Evolutionary conservation across 23 tunicate genomes (phyloP).

Genomic region (Halocynthia roretzi): DNA sequence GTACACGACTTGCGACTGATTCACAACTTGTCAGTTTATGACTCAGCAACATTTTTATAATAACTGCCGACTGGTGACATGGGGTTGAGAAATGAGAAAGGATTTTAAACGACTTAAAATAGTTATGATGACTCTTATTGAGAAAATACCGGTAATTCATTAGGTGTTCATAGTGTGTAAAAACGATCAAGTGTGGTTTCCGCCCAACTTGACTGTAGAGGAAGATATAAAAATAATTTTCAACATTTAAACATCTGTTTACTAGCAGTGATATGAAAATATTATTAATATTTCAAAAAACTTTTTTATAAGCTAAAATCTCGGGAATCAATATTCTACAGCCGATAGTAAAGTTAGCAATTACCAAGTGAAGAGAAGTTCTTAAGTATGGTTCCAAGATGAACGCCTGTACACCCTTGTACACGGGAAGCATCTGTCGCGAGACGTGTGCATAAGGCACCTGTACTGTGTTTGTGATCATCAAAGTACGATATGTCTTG

Average conservation of each 20-base stretch:
- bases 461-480: constrained; percentile 16
- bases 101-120: too few relatives aligned
- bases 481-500: constrained; percentile 23
- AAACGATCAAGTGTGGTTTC: too few relatives aligned
- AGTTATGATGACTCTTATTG: too few relatives aligned
- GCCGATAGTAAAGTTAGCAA: not conserved
- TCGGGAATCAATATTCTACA: not conserved
- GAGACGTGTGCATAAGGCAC: constrained; percentile 5
- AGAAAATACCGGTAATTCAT: too few relatives aligned
- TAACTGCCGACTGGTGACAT: too few relatives aligned
- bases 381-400: not conserved
- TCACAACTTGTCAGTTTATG: too few relatives aligned
- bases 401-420: constrained; percentile 25
- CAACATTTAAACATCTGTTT: not conserved
- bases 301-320: not conserved
- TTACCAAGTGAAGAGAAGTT: constrained; percentile 15
- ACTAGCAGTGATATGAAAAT: too few relatives aligned
- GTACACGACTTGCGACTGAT: too few relatives aligned
- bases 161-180: too few relatives aligned
- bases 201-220: too few relatives aligned
- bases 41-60: too few relatives aligned
- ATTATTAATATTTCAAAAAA: not conserved
- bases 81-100: too few relatives aligned
- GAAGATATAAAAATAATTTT: not conserved
- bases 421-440: constrained; percentile 25